Percentiles rank a stretch among this genome's conserved stretches.
Conservation (phyloP, 2,797 vertebrate species). For the Phalloptychus januarius region DNA sequence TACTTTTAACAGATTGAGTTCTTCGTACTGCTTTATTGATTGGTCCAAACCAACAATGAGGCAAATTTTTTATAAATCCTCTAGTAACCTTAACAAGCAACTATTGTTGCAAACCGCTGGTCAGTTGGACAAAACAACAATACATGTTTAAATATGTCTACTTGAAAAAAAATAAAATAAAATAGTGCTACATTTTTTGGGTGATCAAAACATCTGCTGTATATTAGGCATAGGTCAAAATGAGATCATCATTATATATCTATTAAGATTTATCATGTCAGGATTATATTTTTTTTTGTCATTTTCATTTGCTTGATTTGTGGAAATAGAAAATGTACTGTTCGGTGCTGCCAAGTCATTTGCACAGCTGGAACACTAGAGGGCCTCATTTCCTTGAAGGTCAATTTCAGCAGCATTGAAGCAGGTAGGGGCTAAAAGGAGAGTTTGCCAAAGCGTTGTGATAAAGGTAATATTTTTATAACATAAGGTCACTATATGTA, state of each 20-base stretch:
- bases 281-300: neutral
- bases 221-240: neutral
- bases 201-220: neutral
- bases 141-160: too few relatives aligned
- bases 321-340: neutral
- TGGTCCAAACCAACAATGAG: neutral
- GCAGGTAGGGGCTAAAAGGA: neutral
- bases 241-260: too few relatives aligned
- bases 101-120: neutral
- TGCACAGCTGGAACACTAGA: slow-evolving; percentile 3
- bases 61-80: neutral
- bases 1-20: neutral
- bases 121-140: too few relatives aligned
- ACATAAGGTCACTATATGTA: neutral
- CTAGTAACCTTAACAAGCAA: neutral
- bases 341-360: neutral
- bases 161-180: too few relatives aligned
- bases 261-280: neutral
- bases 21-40: neutral
- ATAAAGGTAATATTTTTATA: too few relatives aligned
- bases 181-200: neutral
- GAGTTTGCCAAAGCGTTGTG: too few relatives aligned
- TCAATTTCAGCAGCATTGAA: neutral
- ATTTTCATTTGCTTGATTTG: neutral
- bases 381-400: slow-evolving; percentile 10